Conservation (phyloP, 2,113 vertebrate genomes). For the Mohoua ochrocephala region DNA sequence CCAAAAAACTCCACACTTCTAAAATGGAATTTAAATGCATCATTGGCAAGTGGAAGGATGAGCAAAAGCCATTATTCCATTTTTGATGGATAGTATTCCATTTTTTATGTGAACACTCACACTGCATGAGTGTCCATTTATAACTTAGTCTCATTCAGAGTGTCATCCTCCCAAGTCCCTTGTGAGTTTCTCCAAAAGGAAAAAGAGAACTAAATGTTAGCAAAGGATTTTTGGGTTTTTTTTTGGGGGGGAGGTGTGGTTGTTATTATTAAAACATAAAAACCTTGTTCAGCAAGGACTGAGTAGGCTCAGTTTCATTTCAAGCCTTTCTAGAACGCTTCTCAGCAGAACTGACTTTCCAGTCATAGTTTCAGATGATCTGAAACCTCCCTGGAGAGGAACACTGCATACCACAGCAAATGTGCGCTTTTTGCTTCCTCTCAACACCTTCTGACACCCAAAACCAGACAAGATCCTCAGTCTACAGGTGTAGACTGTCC, state of each 20-base stretch:
- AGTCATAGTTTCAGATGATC: background rate
- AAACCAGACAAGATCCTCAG: background rate
- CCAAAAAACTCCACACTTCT: background rate
- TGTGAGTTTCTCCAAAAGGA: background rate
- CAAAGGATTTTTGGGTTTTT: background rate
- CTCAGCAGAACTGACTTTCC: background rate
- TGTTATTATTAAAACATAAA: background rate
- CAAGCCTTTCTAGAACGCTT: background rate
- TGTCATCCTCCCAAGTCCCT: background rate
- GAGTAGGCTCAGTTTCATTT: background rate
- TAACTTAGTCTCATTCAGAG: background rate
- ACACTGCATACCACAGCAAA: background rate
- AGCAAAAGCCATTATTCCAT: background rate
- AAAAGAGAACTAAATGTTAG: background rate
- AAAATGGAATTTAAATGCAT: background rate
- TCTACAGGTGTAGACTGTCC: background rate
- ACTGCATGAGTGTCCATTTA: background rate
- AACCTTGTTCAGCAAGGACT: background rate
- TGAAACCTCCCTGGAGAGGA: background rate
- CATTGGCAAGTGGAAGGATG: background rate
- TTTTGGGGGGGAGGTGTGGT: fast-evolving
- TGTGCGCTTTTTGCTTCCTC: background rate
- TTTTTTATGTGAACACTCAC: background rate
- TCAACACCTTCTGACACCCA: background rate
- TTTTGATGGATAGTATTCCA: background rate